Base-by-base conservation (phyloP, 1,140 invertebrate species). In the Mylabris phalerata region DNA sequence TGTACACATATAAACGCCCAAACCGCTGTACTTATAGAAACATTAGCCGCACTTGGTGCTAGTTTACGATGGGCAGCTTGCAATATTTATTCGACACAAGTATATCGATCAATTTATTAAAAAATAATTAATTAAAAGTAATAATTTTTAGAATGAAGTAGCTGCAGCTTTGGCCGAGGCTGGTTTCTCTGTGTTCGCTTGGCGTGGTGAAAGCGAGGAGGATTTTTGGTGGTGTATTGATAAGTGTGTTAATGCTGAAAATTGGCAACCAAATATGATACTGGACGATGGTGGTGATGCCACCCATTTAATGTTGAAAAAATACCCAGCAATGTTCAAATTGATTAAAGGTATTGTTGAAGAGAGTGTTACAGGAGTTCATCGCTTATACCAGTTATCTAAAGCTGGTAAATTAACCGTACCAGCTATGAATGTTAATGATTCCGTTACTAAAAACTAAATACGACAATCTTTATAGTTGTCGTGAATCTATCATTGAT, bases 151-250 rank as follows among this genome's bases (percentile, higher is more conserved):
- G 86, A 98, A 98, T 78, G 94, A 98, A 79, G 95, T 98, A 1
- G 94, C 93, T 3, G 93, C 95, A n/a, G 94, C 95, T 0, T 73
- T 98, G 55, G 95, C 95, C 1, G 89, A 97, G 75, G 87, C 88
- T 49, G 89, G 90, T 9, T 90, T 87, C 71, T 84, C 93, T 5
- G 84, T 98, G 52, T 98, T 94, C 78, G 92, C 95, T 2, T 98
- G 95, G 95, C 85, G 93, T 48, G 93, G 92, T 1, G 93, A 98
- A 77, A 92, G 90, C 3, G 95, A 98, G 73, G 95, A 97, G 71
- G 95, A 98, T 72, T 98, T 98, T 77, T 98, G 95, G 95, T 98
- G 95, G 95, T 96, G 93, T 69, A 98, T 98, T 59, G 94, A 98
- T 75, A 90, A 90, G 69, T 93, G 91, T 75, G 88, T 98, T 27